phyloP scores from a whole-genome alignment of 2,113 vertebrate species.

The Tangachromis dhanisi region DNA sequence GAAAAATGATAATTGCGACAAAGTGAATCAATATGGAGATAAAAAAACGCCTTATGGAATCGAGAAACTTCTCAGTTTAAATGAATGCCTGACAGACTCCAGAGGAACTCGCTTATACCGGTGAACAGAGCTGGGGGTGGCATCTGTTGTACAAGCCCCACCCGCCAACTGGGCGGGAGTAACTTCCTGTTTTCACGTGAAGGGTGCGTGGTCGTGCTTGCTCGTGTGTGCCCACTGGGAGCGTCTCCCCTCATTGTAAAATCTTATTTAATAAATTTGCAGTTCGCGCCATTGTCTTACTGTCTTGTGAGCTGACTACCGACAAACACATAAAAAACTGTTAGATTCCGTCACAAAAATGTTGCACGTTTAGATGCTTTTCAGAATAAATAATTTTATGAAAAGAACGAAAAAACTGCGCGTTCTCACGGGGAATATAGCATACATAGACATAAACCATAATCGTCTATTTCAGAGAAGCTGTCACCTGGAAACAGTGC shows the following conservation, averaged over 20 bases:
- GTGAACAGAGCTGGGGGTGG: background rate
- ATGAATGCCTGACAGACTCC: background rate
- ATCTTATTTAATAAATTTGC: background rate
- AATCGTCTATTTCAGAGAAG: background rate
- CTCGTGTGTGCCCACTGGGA: background rate
- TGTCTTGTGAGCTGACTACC: background rate
- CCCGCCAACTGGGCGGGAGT: background rate
- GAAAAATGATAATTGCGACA: background rate
- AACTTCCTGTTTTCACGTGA: background rate
- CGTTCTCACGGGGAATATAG: background rate
- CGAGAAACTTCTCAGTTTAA: slow-evolving; percentile 7
- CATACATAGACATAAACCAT: background rate
- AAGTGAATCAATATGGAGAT: background rate
- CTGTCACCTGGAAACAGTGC: background rate
- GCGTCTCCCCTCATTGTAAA: background rate
- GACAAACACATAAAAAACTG: background rate
- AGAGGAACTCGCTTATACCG: slow-evolving; percentile 4
- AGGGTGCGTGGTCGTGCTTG: background rate
- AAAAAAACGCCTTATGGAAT: background rate
- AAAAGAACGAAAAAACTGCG: background rate
- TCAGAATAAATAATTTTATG: background rate
- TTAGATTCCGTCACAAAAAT: background rate
- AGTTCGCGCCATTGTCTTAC: background rate
- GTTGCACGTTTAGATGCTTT: background rate
- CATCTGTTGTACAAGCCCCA: background rate